A percentile compares a stretch with the other conserved stretches of the same genome.
Conservation (phyloP, 2,888 invertebrate species). For the Drosophila neonasuta region DNA sequence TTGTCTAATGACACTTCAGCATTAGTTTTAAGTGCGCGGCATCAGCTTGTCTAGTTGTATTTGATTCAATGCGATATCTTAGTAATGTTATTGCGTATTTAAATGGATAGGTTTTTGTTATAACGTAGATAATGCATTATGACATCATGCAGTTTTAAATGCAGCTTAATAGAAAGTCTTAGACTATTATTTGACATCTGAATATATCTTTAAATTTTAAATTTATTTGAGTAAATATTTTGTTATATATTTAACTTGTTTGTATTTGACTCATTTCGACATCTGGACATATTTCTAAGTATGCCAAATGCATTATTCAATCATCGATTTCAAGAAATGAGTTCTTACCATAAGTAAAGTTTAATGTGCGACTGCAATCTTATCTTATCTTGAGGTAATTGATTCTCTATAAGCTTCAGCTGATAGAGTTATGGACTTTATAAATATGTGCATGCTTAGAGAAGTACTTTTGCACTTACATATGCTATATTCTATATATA, state of each 20-base stretch:
- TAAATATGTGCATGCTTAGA: not conserved
- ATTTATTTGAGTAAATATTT: too few species aligned
- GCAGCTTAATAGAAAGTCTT: not conserved
- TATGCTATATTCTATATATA: slow-evolving; percentile 6
- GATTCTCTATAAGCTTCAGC: slow-evolving; percentile 62
- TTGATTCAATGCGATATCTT: not conserved
- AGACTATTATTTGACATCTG: not conserved
- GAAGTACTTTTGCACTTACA: not conserved
- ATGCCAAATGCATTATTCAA: slow-evolving; percentile 2
- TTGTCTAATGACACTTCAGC: slow-evolving; percentile 20
- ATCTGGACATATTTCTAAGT: not conserved
- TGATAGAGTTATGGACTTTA: slow-evolving; percentile 50
- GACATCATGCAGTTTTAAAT: not conserved
- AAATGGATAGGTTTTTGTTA: not conserved
- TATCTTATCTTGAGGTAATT: slow-evolving; percentile 69
- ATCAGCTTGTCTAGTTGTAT: slow-evolving; percentile 10
- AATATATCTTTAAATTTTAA: not conserved
- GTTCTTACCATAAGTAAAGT: not conserved
- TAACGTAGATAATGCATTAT: not conserved
- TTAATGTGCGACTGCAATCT: slow-evolving; percentile 26
- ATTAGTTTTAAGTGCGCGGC: slow-evolving; percentile 11
- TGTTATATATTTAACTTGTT: not conserved
- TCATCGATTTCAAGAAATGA: slow-evolving; percentile 1
- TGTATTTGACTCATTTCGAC: not conserved
- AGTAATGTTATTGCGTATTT: not conserved